phyloP scores from a whole-genome alignment of 2,797 vertebrate species.

The Gambelia wislizenii region DNA sequence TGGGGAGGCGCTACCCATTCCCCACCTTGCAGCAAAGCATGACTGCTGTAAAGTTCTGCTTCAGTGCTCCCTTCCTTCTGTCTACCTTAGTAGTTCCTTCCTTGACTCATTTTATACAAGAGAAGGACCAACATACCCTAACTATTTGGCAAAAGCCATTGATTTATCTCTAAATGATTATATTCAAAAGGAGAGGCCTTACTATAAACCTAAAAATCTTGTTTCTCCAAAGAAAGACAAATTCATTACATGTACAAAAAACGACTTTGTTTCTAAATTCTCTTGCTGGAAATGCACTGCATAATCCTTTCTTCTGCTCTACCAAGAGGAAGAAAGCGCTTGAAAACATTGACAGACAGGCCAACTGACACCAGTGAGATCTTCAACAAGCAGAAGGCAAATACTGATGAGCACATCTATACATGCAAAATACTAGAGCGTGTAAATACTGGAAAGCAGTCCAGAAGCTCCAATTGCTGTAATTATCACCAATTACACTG shows the following conservation, averaged over 20 bases:
- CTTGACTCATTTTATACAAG: neutral
- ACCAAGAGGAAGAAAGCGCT: neutral
- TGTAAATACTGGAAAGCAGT: slow-evolving; percentile 8
- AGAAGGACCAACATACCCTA: neutral
- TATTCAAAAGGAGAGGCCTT: neutral
- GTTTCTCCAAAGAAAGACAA: neutral
- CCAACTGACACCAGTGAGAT: neutral
- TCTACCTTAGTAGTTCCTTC: too few relatives aligned
- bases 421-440: neutral
- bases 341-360: neutral
- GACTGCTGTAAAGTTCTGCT: neutral
- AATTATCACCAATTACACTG: slow-evolving; percentile 16
- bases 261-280: neutral
- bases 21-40: neutral
- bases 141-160: rapidly evolving
- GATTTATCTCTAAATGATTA: neutral
- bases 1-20: neutral
- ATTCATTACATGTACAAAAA: neutral
- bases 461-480: neutral
- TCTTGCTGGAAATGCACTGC: neutral
- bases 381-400: neutral
- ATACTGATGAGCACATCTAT: rapidly evolving
- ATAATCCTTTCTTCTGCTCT: neutral
- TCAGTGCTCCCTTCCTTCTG: neutral
- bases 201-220: neutral